Evolutionary conservation across 2,797 vertebrate species (phyloP), one percentile per base, ranked within the genome.

Genomic region (Sebastes diaconus): DNA sequence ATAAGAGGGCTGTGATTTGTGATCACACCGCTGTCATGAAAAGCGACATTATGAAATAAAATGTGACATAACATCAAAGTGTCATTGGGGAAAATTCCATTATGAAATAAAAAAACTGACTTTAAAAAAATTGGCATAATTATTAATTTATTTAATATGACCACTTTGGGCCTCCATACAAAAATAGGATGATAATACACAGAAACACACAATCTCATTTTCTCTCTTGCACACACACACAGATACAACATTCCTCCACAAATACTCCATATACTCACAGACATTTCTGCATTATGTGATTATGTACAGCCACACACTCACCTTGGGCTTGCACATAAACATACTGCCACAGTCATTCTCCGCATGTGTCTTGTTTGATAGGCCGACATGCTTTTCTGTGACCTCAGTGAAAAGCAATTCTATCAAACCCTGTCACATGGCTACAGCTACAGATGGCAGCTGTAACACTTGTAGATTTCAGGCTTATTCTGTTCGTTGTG

Each of bases 281-380:
- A 63, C 34, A 81, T 70, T 30, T 32, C 58, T 72, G 60, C 36
- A 77, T 68, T 55, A 52, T 72, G 46, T 73, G 60, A 34, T 68
- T 32, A 58, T 59, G 70, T 34, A 80, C 58, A 78, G 59, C 77
- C 73, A 77, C 68, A 78, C 60, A 55, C 59, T 81, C 71, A 84
- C 79, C 52, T 67, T 58, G 57, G 54, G 84, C 89, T 80, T 89
- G 79, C 77, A 86, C 86, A 73, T 81, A 69, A 76, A 86, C 84
- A 86, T 73, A 73, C 55, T 27, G 77, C 81, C 76, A 8, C 77
- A 75, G 76, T 82, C 87, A 92, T 90, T 85, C 59, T 78, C 61
- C 73, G 68, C 86, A 70, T 84, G 77, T 79, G 57, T 90, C 78
- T 63, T 77, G 89, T 93, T 93, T 93, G 93, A 94, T 94, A 91